Conservation (phyloP, 2,113 vertebrate species). For the Gavialis gangeticus region DNA sequence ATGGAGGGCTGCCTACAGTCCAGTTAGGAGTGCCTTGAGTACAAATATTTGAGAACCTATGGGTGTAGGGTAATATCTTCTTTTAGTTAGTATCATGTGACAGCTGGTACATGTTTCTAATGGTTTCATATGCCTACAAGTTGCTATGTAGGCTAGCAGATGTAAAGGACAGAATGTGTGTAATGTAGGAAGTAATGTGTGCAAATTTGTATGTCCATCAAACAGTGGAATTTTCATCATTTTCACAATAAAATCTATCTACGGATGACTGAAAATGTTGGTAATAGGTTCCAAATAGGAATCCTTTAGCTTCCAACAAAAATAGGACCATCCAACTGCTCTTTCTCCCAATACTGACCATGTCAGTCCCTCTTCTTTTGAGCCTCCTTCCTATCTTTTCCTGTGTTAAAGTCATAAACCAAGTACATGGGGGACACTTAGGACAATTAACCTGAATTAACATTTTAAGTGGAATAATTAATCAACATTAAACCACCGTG, state of each 20-base stretch:
- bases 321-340: neutral
- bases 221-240: constrained; percentile 39
- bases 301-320: neutral
- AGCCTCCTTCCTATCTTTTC: neutral
- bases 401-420: neutral
- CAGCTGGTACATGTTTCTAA: constrained; percentile 54
- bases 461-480: neutral
- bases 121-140: constrained; percentile 47
- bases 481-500: neutral
- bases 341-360: neutral
- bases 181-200: constrained; percentile 44
- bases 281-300: neutral
- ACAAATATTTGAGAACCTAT: constrained; percentile 57
- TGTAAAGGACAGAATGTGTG: constrained; percentile 33
- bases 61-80: constrained; percentile 52
- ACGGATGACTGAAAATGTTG: neutral
- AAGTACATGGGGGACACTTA: rapidly evolving
- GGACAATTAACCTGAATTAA: neutral
- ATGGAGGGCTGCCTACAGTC: neutral
- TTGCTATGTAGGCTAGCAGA: constrained; percentile 42
- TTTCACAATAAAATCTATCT: constrained; percentile 46
- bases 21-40: constrained; percentile 63
- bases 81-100: constrained; percentile 62
- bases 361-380: neutral
- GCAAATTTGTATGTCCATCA: neutral